Evolutionary conservation across 2,113 vertebrate genomes (phyloP), one percentile per base, ranked within the genome.

Genomic region (Rhinoptilus africanus): DNA sequence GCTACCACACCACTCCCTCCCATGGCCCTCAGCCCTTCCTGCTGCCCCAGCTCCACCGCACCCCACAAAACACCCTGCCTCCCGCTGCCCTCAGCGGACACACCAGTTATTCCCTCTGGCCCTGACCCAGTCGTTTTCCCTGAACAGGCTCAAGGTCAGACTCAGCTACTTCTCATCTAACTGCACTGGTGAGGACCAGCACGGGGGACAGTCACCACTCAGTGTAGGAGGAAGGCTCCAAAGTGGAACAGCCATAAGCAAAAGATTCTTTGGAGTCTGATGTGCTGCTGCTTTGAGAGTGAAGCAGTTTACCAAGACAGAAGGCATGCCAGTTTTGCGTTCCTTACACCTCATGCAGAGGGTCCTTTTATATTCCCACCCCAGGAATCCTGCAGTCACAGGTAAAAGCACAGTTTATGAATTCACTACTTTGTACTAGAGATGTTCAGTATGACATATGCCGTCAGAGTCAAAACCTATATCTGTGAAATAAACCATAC

Each of bases 11-110:
- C 1, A 0, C 18, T 43, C 27, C 48, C 26, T 67, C 32, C 20
- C 24, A 3, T 0, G 2, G 71, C 47, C 21, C 73, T 54, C 0
- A 2, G 62, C 69, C 66, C 34, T 56, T 23, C 19, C 15, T 8
- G 47, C 35, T 34, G 67, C 80, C 0, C 3, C 60, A 68, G 47
- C 54, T 73, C n/a, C 43, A 12, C 37, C 4, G 1, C 48, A 54
- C 32, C 14, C 35, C 69, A 48, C 7, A 26, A 13, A 78, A 35
- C n/a, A 43, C 43, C 16, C 12, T 6, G 2, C 19, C 32, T 86
- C 37, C 62, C 3, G 1, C 47, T 18, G 43, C 51, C 60, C 54
- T 19, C 20, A 1, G 39, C 4, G 1, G 56, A 21, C 62, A 34
- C 35, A 47, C 41, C 5, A 2, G 15, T 23, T 66, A n/a, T 6